Base-by-base conservation (phyloP, 1,140 invertebrate genomes). In the Idris sp. region DNA sequence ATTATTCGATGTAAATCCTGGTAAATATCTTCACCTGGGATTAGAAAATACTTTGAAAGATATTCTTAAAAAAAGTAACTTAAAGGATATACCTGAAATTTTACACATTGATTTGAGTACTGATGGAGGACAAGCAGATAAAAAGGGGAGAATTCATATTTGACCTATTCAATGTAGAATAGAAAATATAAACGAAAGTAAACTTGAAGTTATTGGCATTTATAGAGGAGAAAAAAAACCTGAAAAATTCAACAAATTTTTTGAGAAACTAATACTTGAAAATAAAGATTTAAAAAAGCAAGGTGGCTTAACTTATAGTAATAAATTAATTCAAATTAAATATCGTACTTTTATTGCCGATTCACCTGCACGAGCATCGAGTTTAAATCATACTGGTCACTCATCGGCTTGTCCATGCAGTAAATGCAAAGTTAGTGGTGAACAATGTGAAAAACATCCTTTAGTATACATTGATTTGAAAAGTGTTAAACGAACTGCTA, bases 131-230 rank as follows among this genome's bases (percentile, higher is more conserved):
- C 31, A 26, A 35, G 22, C 18, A 0, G 49, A 75, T 49, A 49
- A 62, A 43, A 26, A 2, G 6, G 44, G 51, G 0, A 64, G 33
- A 33, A 51, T 53, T 18, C 7, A 43, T 0, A 77, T 79, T 13
- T 79, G 78, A 68, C 78, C 72, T 0, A 75, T 79, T 33, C 74
- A 76, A 48, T 67, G 46, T 14, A 58, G 48, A 46, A 35, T 75
- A 18, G 36, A 22, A 1, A 77, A 77, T 44, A 36, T 74, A 15
- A 0, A 2, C 6, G 2, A 15, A 0, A 46, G 41, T 43, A 35
- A 25, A 44, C 43, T 54, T 5, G 30, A 65, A 30, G 13, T 64
- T 2, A 35, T 74, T 11, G 64, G 62, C 1, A 71, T 77, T 38
- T 77, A 61, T 28, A 38, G 36, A 19, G 71, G 71, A 15, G 7